Base-by-base conservation (phyloP, 2,113 vertebrate species). In the Podarcis cretensis region DNA sequence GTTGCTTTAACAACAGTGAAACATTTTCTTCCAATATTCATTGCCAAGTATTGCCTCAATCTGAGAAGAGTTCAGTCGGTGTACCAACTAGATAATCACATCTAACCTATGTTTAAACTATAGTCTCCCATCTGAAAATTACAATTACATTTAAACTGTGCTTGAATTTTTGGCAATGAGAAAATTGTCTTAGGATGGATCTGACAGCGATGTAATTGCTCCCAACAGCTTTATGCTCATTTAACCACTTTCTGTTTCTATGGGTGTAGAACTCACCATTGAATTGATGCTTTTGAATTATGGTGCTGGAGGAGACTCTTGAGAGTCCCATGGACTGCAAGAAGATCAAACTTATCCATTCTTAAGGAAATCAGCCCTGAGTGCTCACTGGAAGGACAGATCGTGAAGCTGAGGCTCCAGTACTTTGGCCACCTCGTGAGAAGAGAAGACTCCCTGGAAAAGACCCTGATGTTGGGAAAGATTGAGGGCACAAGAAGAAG, bases 241-340 rank as follows among this genome's bases (percentile, higher is more conserved):
- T 91, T 91, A 37, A 54, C 79, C 92, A 1, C 85, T 93, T 35
- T 14, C 16, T 40, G 65, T 93, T 85, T 92, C 92, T 89, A 69
- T n/a, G 90, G 59, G 1, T 23, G 59, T 63, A 75, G 88, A 74
- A 89, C 43, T 78, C 69, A 80, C 88, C 48, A 86, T 76, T 35
- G 35, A 35, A 35, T 35, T 35, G 35, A 35, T 35, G 35, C 35
- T 35, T 35, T 35, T 35, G 35, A 35, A 35, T 35, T 35, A 35
- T 35, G 35, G 35, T 35, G 35, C 35, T 35, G 35, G 35, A 35
- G 35, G 35, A 35, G 35, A 35, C 35, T 35, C 2, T 35, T 35
- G 35, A 35, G 35, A 35, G 35, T 35, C 35, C 35, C 35, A 35
- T 35, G 2, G 35, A 35, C 35, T 35, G 35, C 35, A 35, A 35